Percentiles rank a stretch among this genome's conserved stretches.
phyloP scores from a whole-genome alignment of 2,113 vertebrate genomes.

The Theristicus caerulescens region DNA sequence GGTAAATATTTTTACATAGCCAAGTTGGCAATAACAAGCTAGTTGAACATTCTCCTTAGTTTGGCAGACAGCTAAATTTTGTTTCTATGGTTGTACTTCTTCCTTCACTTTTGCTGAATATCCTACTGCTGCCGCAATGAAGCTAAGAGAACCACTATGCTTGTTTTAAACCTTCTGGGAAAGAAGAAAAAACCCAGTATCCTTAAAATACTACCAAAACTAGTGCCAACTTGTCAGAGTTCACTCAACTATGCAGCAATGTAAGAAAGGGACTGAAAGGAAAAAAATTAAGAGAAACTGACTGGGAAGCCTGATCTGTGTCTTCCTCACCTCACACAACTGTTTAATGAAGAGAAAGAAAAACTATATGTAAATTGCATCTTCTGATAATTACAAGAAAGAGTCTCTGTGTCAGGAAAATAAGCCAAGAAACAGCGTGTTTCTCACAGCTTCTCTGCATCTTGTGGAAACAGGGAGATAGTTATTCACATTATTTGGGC shows the following conservation, averaged over 20 bases:
- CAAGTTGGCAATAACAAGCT: background rate
- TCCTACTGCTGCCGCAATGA: background rate
- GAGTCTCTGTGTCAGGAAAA: background rate
- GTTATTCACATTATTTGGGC: background rate
- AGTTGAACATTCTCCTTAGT: background rate
- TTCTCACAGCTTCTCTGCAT: background rate
- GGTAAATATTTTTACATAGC: background rate
- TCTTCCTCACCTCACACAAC: background rate
- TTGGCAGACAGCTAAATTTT: background rate
- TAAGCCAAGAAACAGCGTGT: background rate
- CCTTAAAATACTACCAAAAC: background rate
- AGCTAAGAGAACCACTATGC: background rate
- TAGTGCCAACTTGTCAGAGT: background rate
- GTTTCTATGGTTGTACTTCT: background rate
- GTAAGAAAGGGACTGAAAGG: background rate
- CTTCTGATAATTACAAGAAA: background rate
- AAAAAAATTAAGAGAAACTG: background rate
- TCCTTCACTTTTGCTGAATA: background rate
- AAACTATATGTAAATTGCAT: background rate
- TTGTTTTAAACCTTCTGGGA: conserved; percentile 8
- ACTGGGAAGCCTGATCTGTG: background rate
- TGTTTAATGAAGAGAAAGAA: background rate
- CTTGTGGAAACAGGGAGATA: background rate
- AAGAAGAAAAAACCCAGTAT: background rate
- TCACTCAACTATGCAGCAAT: background rate